Conservation (phyloP, 53 echinoderm and acorn worm species). For the Mesocentrotus franciscanus region DNA sequence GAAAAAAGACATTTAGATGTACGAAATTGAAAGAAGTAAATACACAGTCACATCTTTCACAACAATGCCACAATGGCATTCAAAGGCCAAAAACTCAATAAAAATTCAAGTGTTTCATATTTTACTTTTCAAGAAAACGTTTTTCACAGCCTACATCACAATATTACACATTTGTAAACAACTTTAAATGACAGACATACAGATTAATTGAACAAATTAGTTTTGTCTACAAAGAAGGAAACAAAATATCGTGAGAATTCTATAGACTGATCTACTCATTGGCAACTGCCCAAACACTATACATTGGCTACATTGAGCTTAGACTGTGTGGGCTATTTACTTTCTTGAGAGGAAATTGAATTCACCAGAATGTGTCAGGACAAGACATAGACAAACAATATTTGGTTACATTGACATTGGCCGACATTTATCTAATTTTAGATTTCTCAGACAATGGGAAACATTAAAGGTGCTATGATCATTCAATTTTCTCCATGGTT, state of each 20-base stretch:
- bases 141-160: not conserved
- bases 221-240: slow-evolving; percentile 9
- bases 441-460: not conserved
- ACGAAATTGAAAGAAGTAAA: no score
- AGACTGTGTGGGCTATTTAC: not conserved
- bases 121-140: not conserved
- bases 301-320: not conserved
- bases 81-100: no score
- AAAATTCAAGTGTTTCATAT: not conserved
- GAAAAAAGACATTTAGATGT: no score
- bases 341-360: not conserved
- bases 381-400: not conserved
- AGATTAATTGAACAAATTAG: not conserved
- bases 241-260: not conserved
- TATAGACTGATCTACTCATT: not conserved
- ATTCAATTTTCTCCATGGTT: not conserved
- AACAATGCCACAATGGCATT: no score
- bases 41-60: no score
- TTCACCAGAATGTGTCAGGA: not conserved
- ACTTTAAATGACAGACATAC: not conserved
- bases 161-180: slow-evolving; percentile 2
- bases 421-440: not conserved
- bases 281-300: not conserved
- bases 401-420: not conserved
- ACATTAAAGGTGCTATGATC: not conserved